Percentiles rank a stretch among this genome's conserved stretches.
Conservation (phyloP, 1,140 invertebrate genomes). For the Trichonephila clavata region DNA sequence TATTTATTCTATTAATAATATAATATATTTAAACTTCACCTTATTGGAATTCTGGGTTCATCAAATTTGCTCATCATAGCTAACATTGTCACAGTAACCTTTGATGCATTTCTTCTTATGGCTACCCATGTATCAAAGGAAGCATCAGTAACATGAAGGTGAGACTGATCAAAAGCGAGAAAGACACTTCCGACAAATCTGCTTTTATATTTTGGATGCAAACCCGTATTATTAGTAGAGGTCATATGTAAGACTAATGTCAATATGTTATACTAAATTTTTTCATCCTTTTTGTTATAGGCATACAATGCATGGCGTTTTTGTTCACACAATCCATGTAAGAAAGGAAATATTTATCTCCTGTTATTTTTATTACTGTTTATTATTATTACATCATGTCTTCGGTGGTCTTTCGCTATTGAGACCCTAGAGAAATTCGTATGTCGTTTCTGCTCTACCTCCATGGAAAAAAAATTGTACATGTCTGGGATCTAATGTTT, state of each 20-base stretch:
- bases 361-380: background rate
- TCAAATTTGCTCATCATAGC: no score
- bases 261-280: background rate
- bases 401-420: background rate
- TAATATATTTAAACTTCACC: no score
- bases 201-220: background rate
- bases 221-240: background rate
- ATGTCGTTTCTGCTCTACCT: background rate
- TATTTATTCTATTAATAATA: no score
- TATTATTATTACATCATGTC: slow-evolving; percentile 24
- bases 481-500: background rate
- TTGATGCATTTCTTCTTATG: no score
- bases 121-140: no score
- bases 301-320: background rate
- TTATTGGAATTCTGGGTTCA: no score
- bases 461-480: background rate
- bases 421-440: slow-evolving; percentile 16
- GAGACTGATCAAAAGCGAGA: background rate
- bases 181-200: background rate
- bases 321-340: background rate
- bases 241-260: no score
- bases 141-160: background rate
- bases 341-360: slow-evolving; percentile 27
- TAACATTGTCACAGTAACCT: no score
- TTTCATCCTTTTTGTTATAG: background rate